These are phyloP conservation scores for Callyntrura guangdongensis DNA, from an alignment of 2,888 invertebrate species.

Conservation along the genomic window DNA sequence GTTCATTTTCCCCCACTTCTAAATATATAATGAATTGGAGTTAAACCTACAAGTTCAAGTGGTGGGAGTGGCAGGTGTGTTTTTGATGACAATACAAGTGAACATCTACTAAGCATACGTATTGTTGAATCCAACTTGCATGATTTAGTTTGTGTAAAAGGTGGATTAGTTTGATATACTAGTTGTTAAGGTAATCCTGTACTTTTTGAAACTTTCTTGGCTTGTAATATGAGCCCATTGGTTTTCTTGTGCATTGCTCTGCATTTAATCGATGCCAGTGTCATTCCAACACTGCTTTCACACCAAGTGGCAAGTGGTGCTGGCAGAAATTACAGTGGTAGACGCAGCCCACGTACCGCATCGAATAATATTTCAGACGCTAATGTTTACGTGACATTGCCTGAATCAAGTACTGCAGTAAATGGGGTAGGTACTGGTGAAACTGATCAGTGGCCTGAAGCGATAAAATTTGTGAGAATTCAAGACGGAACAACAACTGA, in stretches of 20 bases:
- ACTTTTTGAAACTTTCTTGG: background rate
- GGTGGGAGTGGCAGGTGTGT: background rate
- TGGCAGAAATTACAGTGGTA: conserved; percentile 20
- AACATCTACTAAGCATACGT: too few relatives aligned
- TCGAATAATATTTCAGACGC: conserved; percentile 1
- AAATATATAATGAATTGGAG: conserved; percentile 20
- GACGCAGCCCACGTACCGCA: background rate
- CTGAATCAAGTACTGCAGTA: background rate
- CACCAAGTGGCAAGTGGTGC: conserved; percentile 35
- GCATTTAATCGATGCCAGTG: conserved; percentile 69
- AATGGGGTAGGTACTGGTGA: background rate
- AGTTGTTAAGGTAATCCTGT: background rate
- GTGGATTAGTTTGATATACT: background rate
- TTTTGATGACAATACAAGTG: background rate
- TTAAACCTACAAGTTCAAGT: background rate
- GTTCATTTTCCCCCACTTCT: background rate
- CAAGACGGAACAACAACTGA: conserved; percentile 23
- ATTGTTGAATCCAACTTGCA: background rate
- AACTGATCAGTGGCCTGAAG: background rate
- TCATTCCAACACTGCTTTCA: conserved; percentile 61
- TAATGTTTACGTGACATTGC: conserved; percentile 40
- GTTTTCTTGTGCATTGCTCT: conserved; percentile 56
- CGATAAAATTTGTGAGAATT: conserved; percentile 39
- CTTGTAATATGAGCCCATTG: conserved; percentile 74
- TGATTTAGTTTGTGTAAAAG: background rate